These are phyloP conservation scores for Chironomus tentans DNA, from an alignment of 2,888 invertebrate species.

Conservation along the genomic window DNA sequence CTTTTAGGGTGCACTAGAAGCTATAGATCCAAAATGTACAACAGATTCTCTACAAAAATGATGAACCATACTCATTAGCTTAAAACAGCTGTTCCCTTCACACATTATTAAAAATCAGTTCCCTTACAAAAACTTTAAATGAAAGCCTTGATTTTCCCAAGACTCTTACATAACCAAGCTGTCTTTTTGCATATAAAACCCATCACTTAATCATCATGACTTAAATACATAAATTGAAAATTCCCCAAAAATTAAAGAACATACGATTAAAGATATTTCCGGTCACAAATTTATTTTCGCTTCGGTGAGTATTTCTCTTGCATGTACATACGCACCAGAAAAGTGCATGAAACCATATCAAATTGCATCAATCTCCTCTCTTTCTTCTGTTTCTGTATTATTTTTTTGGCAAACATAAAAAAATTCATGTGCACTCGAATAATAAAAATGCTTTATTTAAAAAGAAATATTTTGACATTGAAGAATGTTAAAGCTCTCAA, in stretches of 20 bases:
- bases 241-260: not conserved
- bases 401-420: not conserved
- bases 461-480: not conserved
- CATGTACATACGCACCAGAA: not conserved
- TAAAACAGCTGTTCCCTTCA: too few relatives aligned
- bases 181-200: not conserved
- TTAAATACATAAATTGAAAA: not conserved
- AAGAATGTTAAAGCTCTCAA: not conserved
- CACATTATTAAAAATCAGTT: too few relatives aligned
- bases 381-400: not conserved
- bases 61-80: too few relatives aligned
- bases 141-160: too few relatives aligned
- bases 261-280: conserved; percentile 15
- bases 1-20: too few relatives aligned
- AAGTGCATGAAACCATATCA: conserved; percentile 22
- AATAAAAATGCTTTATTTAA: not conserved
- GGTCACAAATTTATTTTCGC: conserved; percentile 12
- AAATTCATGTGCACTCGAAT: not conserved
- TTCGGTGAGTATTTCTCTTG: not conserved
- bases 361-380: conserved; percentile 19
- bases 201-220: not conserved
- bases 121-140: too few relatives aligned
- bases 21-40: too few relatives aligned
- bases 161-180: too few relatives aligned
- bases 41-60: too few relatives aligned